Evolutionary conservation across 2,113 vertebrate genomes (phyloP).

Genomic region (Pungitius pungitius): DNA sequence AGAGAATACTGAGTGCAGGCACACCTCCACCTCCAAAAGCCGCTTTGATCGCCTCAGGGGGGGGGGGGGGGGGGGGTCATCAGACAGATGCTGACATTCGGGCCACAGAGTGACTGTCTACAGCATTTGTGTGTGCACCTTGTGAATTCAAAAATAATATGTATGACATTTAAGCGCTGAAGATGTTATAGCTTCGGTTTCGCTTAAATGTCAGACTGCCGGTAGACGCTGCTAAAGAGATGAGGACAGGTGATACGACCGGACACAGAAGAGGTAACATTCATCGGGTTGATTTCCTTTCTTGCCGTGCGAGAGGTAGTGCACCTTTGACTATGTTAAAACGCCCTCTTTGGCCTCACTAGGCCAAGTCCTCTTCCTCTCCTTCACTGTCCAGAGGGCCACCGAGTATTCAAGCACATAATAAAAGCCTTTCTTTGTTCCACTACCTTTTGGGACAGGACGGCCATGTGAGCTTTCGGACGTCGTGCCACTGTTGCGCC

Average conservation of each 20-base stretch:
- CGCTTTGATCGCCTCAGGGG: slow-evolving; percentile 13
- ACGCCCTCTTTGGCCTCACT: neutral
- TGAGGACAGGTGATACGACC: neutral
- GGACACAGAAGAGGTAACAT: neutral
- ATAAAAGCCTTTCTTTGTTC: neutral
- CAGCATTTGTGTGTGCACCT: neutral
- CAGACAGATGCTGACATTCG: slow-evolving; percentile 49
- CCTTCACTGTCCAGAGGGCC: neutral
- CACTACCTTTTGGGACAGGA: neutral
- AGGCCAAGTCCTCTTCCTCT: neutral
- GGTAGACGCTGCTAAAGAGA: neutral
- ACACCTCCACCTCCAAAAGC: neutral
- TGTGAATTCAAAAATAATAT: no score
- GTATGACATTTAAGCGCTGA: slow-evolving; percentile 35
- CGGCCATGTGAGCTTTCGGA: neutral
- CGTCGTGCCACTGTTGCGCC: neutral
- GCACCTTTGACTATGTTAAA: neutral
- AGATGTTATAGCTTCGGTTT: neutral
- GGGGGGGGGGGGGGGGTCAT: neutral
- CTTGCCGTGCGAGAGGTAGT: neutral
- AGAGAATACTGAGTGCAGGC: slow-evolving; percentile 29
- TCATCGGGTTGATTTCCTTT: neutral
- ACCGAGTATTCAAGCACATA: neutral
- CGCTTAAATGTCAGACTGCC: slow-evolving; percentile 40
- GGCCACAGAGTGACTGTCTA: neutral